Base-by-base conservation (phyloP, 2,888 invertebrate genomes). In the Elaeidobius kamerunicus region DNA sequence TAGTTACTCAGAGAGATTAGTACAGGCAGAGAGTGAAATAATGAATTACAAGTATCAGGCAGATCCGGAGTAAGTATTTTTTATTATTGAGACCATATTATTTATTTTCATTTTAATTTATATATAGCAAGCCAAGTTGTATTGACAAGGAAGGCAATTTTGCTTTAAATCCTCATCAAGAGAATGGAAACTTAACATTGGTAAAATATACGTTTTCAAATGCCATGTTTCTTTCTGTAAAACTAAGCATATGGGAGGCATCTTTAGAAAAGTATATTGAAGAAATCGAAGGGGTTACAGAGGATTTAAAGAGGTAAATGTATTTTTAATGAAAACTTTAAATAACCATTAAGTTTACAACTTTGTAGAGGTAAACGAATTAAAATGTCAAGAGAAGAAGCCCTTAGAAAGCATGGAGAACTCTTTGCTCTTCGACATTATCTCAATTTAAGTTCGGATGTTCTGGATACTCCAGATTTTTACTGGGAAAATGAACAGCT, bases 401-500 rank as follows among this genome's bases (percentile, higher is more conserved):
- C 89, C 4, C 73, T 91, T 27, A 78, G 81, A 23, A 89, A 88
- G 69, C 86, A 88, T 42, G 96, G 96, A 0, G 91, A 95, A 76
- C 70, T 96, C 15, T 93, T 93, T 69, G 88, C 90, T 0, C 76
- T 96, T 20, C 80, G 94, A 3, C 95, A 96, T 73, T 80, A 86
- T 15, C 85, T 98, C 46, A 98, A 94, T 73, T 78, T 98, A 59
- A 91, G 93, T 62, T 96, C 96, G 0, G 96, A 97, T 72, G 76
- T 97, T 35, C 75, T 97, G 60, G 96, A 96, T 71, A 92, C 92
- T 0, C 96, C 97, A 0, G 98, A 98, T 75, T 95, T 96, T 75
- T 98, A 98, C 74, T 98, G 98, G 98, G 97, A 98, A 66, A 82
- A 93, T 46, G 93, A 95, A 63, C 81, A 88, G 47, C 75, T 97